phyloP scores from a whole-genome alignment of 2,113 vertebrate genomes.

The Camelus bactrianus region DNA sequence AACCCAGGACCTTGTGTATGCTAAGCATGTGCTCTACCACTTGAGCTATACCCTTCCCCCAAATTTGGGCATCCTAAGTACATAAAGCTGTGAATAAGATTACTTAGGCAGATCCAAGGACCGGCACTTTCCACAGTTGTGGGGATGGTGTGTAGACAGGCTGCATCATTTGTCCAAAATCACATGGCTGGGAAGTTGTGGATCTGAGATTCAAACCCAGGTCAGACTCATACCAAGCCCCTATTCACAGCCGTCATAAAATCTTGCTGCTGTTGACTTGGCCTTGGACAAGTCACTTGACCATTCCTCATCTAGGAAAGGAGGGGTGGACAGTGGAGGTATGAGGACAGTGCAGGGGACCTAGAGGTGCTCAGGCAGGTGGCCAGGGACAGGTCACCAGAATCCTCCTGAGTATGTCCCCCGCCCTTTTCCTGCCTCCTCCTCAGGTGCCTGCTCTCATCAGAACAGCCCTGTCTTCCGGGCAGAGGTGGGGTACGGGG shows the following conservation, averaged over 20 bases:
- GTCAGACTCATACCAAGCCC: neutral
- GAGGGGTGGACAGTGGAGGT: neutral
- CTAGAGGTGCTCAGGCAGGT: neutral
- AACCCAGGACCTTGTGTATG: too few relatives aligned
- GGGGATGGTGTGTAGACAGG: neutral
- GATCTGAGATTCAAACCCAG: neutral
- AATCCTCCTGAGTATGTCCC: neutral
- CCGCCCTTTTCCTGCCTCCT: neutral
- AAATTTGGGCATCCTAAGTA: neutral
- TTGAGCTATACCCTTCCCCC: too few relatives aligned
- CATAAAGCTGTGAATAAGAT: neutral
- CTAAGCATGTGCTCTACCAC: too few relatives aligned
- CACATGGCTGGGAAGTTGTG: neutral
- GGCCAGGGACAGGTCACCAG: neutral
- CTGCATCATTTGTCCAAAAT: neutral
- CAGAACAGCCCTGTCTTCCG: neutral
- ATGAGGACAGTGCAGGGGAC: too few relatives aligned
- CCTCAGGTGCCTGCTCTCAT: neutral
- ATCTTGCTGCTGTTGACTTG: neutral
- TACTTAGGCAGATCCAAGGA: neutral
- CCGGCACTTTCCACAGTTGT: neutral
- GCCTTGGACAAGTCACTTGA: too few relatives aligned
- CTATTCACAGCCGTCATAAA: neutral
- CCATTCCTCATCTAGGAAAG: neutral
- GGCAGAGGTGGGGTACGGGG: neutral